phyloP scores from a whole-genome alignment of 2,113 vertebrate species.

The Paramisgurnus dabryanus region DNA sequence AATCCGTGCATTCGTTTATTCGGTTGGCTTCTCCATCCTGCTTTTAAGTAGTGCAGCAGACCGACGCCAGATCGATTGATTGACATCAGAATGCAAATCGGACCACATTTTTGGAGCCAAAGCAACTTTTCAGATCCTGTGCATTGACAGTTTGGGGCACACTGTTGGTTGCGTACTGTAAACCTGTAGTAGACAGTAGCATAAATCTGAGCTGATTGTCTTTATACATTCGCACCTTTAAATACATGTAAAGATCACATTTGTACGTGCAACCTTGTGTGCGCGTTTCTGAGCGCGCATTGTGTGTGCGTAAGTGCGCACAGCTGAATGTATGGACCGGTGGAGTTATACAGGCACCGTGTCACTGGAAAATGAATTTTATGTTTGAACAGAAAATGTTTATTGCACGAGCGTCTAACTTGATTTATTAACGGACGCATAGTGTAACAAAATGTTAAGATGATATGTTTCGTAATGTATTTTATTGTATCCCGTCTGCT shows the following conservation, averaged over 20 bases:
- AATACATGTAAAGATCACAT: not conserved
- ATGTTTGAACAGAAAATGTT: not conserved
- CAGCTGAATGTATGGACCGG: not conserved
- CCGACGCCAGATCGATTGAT: conserved; percentile 53
- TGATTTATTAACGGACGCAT: not conserved
- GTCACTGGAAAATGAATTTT: not conserved
- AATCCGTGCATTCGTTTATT: conserved; percentile 19
- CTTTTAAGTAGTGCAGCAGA: conserved; percentile 39
- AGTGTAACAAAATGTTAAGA: not conserved
- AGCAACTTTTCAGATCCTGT: conserved; percentile 70
- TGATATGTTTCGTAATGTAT: not conserved
- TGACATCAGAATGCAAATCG: conserved; percentile 68
- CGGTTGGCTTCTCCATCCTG: conserved; percentile 5
- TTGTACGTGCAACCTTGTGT: not conserved
- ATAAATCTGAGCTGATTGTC: too few relatives aligned
- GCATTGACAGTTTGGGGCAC: conserved; percentile 44
- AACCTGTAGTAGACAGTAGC: not conserved
- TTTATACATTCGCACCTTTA: too few relatives aligned
- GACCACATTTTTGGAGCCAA: conserved; percentile 63
- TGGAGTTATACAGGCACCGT: not conserved
- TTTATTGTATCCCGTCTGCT: too few relatives aligned
- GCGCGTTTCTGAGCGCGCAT: not conserved
- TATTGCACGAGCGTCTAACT: not conserved
- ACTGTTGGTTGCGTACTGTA: not conserved
- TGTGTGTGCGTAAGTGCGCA: not conserved